These are phyloP conservation scores for Fratercula arctica DNA, from an alignment of 2,797 vertebrate genomes.

Conservation along the genomic window DNA sequence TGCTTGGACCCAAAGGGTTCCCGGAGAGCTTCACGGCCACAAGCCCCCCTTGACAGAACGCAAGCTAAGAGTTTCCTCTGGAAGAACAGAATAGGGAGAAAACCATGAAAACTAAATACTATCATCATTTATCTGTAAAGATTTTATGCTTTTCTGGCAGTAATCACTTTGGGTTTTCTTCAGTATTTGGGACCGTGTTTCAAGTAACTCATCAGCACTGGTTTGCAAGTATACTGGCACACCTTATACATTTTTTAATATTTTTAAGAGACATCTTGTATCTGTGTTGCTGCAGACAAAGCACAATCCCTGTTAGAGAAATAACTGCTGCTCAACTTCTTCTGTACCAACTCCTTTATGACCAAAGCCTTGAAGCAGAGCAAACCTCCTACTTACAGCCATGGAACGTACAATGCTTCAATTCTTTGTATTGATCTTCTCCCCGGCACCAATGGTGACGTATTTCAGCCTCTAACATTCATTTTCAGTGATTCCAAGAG, in stretches of 20 bases:
- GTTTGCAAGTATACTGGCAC: neutral
- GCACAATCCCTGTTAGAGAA: neutral
- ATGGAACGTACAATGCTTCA: neutral
- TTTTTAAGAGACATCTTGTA: neutral
- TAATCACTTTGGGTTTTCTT: neutral
- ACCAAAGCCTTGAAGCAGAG: neutral
- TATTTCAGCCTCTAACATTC: neutral
- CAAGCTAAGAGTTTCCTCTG: neutral
- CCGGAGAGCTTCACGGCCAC: rapidly evolving
- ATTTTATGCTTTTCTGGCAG: neutral
- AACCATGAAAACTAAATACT: neutral
- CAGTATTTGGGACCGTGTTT: neutral
- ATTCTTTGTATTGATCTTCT: neutral
- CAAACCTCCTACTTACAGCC: neutral
- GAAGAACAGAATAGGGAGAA: neutral
- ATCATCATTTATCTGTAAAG: neutral
- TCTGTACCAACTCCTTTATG: neutral
- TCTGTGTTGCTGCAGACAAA: neutral
- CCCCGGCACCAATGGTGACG: rapidly evolving
- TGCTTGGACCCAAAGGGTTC: neutral
- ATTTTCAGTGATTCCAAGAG: neutral
- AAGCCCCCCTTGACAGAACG: rapidly evolving
- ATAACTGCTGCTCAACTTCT: neutral
- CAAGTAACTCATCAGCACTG: neutral
- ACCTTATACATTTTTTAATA: neutral